Evolutionary conservation across 2,888 invertebrate genomes (phyloP).

Genomic region (Catocala sponsa): DNA sequence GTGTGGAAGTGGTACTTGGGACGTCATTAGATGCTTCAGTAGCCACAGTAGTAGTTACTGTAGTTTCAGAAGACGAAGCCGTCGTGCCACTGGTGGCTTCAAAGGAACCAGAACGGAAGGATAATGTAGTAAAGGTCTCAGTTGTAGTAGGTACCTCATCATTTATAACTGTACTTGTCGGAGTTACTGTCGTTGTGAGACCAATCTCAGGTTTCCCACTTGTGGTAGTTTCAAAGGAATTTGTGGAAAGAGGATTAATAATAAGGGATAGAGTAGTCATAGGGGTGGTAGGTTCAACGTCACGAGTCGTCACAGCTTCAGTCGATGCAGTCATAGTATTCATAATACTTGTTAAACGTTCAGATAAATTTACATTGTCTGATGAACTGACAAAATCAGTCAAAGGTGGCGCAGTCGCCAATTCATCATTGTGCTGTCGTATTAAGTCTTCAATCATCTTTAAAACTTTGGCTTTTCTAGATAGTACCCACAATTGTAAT

Average conservation of each 20-base stretch:
- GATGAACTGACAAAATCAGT: slow-evolving; percentile 67
- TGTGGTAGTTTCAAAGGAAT: slow-evolving; percentile 48
- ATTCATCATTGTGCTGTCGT: slow-evolving; percentile 78
- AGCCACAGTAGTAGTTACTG: slow-evolving; percentile 27
- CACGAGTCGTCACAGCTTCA: slow-evolving; percentile 50
- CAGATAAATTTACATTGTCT: slow-evolving; percentile 68
- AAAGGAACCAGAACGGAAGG: slow-evolving; percentile 34
- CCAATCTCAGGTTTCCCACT: slow-evolving; percentile 45
- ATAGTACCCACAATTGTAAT: slow-evolving; percentile 78
- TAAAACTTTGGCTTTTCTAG: slow-evolving; percentile 83
- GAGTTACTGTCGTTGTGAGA: slow-evolving; percentile 40
- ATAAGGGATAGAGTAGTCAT: slow-evolving; percentile 51
- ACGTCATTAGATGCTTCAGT: slow-evolving; percentile 38
- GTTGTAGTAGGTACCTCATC: slow-evolving; percentile 31
- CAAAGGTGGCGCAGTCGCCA: slow-evolving; percentile 71
- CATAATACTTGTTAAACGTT: slow-evolving; percentile 76
- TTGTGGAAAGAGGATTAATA: slow-evolving; percentile 44
- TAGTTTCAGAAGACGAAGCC: slow-evolving; percentile 35
- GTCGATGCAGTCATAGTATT: slow-evolving; percentile 74
- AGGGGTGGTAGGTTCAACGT: slow-evolving; percentile 53
- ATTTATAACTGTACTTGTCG: slow-evolving; percentile 26
- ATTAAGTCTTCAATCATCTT: slow-evolving; percentile 85
- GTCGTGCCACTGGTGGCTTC: slow-evolving; percentile 35
- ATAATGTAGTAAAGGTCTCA: slow-evolving; percentile 28
- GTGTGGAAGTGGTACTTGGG: slow-evolving; percentile 40